Evolutionary conservation across 1,140 invertebrate genomes (phyloP).

Genomic region (Drosophila eugracilis): DNA sequence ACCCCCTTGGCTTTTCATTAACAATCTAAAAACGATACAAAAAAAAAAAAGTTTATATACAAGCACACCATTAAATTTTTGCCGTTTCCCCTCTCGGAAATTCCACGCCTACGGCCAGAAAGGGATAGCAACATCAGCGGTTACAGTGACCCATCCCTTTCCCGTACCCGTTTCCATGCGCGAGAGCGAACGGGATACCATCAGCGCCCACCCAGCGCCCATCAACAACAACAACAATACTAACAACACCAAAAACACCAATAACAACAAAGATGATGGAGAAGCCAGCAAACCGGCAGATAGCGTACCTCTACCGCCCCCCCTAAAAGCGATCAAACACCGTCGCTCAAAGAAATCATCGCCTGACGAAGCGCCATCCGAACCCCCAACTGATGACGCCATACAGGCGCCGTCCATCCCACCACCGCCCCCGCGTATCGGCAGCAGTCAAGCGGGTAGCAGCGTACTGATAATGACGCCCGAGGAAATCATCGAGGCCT

Average conservation of each 20-base stretch:
- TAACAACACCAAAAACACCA: neutral
- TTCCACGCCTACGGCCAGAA: constrained; percentile 5
- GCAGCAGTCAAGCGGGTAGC: constrained; percentile 46
- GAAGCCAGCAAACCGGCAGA: neutral
- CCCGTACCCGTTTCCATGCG: neutral
- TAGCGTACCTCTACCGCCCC: neutral
- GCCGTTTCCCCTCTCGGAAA: constrained; percentile 5
- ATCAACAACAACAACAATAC: neutral
- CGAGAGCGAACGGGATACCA: constrained; percentile 14
- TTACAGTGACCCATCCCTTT: neutral
- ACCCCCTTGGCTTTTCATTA: constrained; percentile 16
- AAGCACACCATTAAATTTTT: constrained; percentile 8
- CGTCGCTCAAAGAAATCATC: neutral
- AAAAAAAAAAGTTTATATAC: neutral
- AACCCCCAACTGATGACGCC: neutral
- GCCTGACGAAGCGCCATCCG: neutral
- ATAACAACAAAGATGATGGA: neutral
- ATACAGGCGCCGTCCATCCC: neutral
- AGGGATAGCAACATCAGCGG: constrained; percentile 5
- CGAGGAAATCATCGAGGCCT: constrained; percentile 59
- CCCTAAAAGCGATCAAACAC: neutral
- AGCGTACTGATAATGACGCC: constrained; percentile 53
- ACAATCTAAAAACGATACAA: constrained; percentile 5
- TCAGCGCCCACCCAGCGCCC: constrained; percentile 6
- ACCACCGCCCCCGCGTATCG: constrained; percentile 31